These are phyloP conservation scores for Mobula birostris DNA, from an alignment of 2,113 vertebrate genomes.

Conservation along the genomic window DNA sequence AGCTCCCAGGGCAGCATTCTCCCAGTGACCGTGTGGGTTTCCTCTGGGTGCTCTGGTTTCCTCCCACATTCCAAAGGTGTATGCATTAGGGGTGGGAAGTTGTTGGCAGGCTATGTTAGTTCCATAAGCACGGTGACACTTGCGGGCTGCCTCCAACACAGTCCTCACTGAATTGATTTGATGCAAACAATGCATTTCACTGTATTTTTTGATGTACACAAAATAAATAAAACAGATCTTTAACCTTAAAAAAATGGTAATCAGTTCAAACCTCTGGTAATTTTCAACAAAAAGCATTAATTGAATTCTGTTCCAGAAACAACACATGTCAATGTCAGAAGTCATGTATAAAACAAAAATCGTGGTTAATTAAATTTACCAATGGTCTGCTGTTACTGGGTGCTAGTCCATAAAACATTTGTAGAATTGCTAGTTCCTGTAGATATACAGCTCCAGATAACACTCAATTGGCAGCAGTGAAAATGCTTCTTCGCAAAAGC, in stretches of 20 bases:
- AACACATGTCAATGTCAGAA: not conserved
- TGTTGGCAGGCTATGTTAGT: too few species aligned
- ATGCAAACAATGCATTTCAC: too few species aligned
- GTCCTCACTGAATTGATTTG: too few species aligned
- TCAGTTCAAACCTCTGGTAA: conserved; percentile 8
- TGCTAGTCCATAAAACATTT: not conserved
- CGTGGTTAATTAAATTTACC: conserved; percentile 22
- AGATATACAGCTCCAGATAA: not conserved
- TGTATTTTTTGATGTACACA: too few species aligned
- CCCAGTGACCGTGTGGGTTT: too few species aligned
- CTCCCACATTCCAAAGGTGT: too few species aligned
- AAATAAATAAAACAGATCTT: too few species aligned
- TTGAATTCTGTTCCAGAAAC: conserved; percentile 27
- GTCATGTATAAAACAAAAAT: not conserved
- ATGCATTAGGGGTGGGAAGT: too few species aligned
- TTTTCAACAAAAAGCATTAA: not conserved
- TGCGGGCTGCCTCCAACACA: too few species aligned
- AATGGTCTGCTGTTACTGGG: not conserved
- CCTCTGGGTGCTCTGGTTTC: too few species aligned
- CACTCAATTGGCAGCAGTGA: not conserved
- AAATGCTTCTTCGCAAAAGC: not conserved
- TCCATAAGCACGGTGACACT: too few species aligned
- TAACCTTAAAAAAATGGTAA: not conserved
- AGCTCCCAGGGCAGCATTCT: too few species aligned
- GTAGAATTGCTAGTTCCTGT: not conserved